phyloP scores from a whole-genome alignment of 2,113 vertebrate species.

The Perca fluviatilis region DNA sequence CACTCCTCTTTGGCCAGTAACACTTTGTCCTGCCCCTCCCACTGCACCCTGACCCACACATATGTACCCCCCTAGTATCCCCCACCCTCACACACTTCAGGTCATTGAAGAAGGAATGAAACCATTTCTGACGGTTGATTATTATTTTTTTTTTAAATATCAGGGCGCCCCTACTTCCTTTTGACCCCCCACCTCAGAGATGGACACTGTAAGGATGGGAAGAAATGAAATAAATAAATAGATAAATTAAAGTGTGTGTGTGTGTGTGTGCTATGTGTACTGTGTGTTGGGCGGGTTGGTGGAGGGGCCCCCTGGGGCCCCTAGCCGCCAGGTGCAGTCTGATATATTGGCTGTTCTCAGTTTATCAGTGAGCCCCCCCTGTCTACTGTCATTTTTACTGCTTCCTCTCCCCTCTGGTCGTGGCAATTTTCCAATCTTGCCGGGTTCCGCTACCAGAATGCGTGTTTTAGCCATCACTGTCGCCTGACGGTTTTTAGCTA shows the following conservation, averaged over 20 bases:
- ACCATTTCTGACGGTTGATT: slow-evolving; percentile 93
- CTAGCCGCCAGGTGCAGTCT: slow-evolving; percentile 88
- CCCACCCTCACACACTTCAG: slow-evolving; percentile 83
- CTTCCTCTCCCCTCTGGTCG: slow-evolving; percentile 72
- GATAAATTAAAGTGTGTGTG: slow-evolving; percentile 46
- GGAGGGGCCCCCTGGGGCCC: slow-evolving; percentile 67
- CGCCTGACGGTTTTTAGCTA: slow-evolving; percentile 83
- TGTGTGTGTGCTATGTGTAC: slow-evolving; percentile 50
- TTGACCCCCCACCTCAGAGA: slow-evolving; percentile 89
- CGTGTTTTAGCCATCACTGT: slow-evolving; percentile 74
- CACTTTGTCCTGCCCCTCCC: slow-evolving; percentile 83
- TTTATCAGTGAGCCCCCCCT: slow-evolving; percentile 81
- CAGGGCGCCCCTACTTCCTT: slow-evolving; percentile 82
- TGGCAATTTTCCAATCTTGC: slow-evolving; percentile 86
- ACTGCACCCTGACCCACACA: slow-evolving; percentile 54
- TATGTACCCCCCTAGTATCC: slow-evolving; percentile 35
- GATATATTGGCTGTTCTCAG: slow-evolving; percentile 91
- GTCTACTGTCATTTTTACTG: slow-evolving; percentile 79
- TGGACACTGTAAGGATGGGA: slow-evolving; percentile 91
- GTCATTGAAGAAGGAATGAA: slow-evolving; percentile 94
- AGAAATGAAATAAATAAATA: slow-evolving; percentile 88
- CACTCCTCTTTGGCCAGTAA: slow-evolving; percentile 87
- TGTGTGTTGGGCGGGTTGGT: slow-evolving; percentile 12
- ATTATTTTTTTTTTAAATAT: slow-evolving; percentile 91
- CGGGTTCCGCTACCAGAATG: slow-evolving; percentile 77